These are phyloP conservation scores for Eumacrocentrus americanus DNA, from an alignment of 2,888 invertebrate species.

Conservation along the genomic window DNA sequence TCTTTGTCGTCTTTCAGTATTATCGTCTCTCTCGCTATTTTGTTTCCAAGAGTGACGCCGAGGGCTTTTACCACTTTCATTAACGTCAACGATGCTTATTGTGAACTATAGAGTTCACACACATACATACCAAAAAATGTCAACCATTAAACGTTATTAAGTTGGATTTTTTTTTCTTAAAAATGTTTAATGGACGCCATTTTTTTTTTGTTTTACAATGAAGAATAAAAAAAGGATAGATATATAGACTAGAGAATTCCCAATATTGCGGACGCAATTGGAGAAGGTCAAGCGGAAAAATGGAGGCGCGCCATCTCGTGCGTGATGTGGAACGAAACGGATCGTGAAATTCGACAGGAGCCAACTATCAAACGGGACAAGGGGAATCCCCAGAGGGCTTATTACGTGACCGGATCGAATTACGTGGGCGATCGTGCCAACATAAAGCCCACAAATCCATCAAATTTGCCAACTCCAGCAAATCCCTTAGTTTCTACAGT, in stretches of 20 bases:
- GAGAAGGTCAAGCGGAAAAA: constrained; percentile 26
- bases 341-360: constrained; percentile 34
- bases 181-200: too few species aligned
- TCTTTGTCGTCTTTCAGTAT: constrained; percentile 20
- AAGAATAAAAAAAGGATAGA: neutral
- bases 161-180: too few species aligned
- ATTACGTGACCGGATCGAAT: constrained; percentile 21
- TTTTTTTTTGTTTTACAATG: neutral
- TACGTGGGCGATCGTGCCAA: constrained; percentile 16
- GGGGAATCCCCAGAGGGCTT: constrained; percentile 7
- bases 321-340: constrained; percentile 37
- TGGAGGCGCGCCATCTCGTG: constrained; percentile 31
- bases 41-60: neutral
- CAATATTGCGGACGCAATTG: constrained; percentile 22
- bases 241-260: neutral
- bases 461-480: neutral
- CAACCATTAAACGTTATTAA: too few species aligned
- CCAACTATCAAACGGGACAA: too few species aligned
- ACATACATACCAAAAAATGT: too few species aligned
- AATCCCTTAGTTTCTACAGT: too few species aligned
- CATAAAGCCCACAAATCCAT: neutral
- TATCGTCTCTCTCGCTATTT: constrained; percentile 4
- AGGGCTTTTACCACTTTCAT: neutral
- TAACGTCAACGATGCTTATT: neutral
- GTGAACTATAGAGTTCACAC: neutral